Evolutionary conservation across 1,140 invertebrate species (phyloP), one percentile per base, ranked within the genome.

Genomic region (Leptinotarsa lineolata): DNA sequence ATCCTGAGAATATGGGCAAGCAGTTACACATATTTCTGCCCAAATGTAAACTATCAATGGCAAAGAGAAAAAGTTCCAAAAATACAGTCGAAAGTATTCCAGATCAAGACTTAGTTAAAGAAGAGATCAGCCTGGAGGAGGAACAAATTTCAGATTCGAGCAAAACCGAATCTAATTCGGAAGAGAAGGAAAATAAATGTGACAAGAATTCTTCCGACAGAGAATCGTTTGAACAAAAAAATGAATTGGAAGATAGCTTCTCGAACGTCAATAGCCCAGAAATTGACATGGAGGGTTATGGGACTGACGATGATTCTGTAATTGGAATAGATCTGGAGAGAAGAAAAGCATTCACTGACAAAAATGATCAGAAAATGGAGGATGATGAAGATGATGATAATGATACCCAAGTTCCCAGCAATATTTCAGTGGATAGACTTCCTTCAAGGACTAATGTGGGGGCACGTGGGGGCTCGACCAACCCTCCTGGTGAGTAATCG

Each of bases 21-120:
- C 92, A 93, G 80, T 85, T 94, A 60, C 88, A 90, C 81, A 81
- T 90, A 66, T 88, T 94, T 86, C 85, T 94, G 74, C 91, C 91
- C 0, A 85, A 85, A 70, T 89, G 88, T 72, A 86, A 88, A 60
- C 22, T 59, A 66, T 22, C 46, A 58, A 61, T n/a, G 11, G 22
- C 39, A 39, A 16, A 72, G 64, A 69, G 16, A 68, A 69, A 68
- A 63, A 65, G n/a, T 68, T 24, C 30, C 21, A 63, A 24, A 21
- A 13, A n/a, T 39, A 24, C 39, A 6, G n/a, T 44, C 0, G 22
- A 67, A 54, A 21, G 45, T 48, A 30, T 21, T 22, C 72, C 85
- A 86, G 8, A 81, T 81, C 60, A 30, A 66, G 22, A 54, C n/a
- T 15, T 16, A 68, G 82, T 61, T 83, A 72, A 83, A 81, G 68